Percentiles rank a stretch among this genome's conserved stretches.
These are phyloP conservation scores for Agrochola lychnidis DNA, from an alignment of 2,888 invertebrate genomes.

Conservation along the genomic window DNA sequence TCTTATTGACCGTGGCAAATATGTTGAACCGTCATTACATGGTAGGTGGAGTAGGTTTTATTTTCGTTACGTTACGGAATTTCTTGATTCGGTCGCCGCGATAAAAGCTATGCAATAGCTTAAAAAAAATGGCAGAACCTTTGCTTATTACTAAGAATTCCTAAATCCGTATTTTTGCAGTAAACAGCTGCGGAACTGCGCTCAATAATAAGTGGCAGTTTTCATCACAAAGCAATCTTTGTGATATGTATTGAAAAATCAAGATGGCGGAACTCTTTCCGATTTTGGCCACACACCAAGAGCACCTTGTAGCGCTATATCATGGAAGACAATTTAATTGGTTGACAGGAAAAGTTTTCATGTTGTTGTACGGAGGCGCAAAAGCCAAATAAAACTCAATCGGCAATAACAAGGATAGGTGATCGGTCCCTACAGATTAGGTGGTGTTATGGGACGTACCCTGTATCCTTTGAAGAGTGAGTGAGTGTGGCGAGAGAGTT, in stretches of 20 bases:
- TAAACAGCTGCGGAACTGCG: too few relatives aligned
- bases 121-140: neutral
- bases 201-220: too few relatives aligned
- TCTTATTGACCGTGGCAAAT: too few relatives aligned
- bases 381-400: constrained; percentile 27
- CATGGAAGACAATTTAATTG: constrained; percentile 21
- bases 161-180: too few relatives aligned
- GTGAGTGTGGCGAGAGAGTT: too few relatives aligned
- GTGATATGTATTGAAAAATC: neutral
- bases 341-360: constrained; percentile 22
- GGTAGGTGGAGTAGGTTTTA: too few relatives aligned
- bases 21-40: too few relatives aligned
- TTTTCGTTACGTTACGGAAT: too few relatives aligned
- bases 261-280: neutral
- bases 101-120: too few relatives aligned
- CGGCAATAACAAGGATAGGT: neutral
- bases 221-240: neutral
- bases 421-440: constrained; percentile 40
- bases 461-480: neutral
- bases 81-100: too few relatives aligned
- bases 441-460: neutral
- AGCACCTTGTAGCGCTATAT: neutral
- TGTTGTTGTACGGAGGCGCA: constrained; percentile 15
- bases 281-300: neutral
- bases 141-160: neutral